phyloP scores from a whole-genome alignment of 2,888 invertebrate genomes.

The Cabera pusaria region DNA sequence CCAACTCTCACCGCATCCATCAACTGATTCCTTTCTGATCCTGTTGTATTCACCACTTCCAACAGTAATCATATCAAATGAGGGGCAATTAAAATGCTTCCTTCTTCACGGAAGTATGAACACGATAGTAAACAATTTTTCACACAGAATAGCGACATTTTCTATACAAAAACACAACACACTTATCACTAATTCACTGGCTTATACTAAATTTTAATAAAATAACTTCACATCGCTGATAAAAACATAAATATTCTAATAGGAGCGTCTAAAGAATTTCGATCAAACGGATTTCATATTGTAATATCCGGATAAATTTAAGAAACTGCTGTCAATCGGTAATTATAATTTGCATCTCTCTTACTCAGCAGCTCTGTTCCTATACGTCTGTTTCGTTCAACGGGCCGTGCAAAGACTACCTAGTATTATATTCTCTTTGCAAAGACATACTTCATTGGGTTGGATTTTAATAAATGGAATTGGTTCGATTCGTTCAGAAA shows the following conservation, averaged over 20 bases:
- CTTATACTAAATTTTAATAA: constrained; percentile 28
- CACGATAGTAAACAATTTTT: constrained; percentile 42
- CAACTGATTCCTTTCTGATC: constrained; percentile 50
- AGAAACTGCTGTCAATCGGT: constrained; percentile 28
- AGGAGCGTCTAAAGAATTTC: constrained; percentile 62
- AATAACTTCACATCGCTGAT: constrained; percentile 62
- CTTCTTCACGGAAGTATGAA: constrained; percentile 57
- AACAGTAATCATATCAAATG: constrained; percentile 56
- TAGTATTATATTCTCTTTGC: too few species aligned
- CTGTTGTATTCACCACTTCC: constrained; percentile 60
- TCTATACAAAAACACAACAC: constrained; percentile 18
- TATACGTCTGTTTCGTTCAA: constrained; percentile 25
- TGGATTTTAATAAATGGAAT: too few species aligned
- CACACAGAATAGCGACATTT: constrained; percentile 33
- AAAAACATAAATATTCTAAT: constrained; percentile 50
- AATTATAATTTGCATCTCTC: constrained; percentile 31
- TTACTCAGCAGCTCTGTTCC: constrained; percentile 6
- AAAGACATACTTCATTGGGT: too few species aligned
- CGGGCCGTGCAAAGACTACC: too few species aligned
- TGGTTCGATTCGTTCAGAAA: constrained; percentile 48
- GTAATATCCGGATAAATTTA: constrained; percentile 37
- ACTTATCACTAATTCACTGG: constrained; percentile 17
- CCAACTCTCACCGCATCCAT: constrained; percentile 57
- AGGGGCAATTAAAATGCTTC: constrained; percentile 71
- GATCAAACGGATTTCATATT: constrained; percentile 60